Evolutionary conservation across 2,797 vertebrate species (phyloP).

Genomic region (Leontocebus nigricollis): DNA sequence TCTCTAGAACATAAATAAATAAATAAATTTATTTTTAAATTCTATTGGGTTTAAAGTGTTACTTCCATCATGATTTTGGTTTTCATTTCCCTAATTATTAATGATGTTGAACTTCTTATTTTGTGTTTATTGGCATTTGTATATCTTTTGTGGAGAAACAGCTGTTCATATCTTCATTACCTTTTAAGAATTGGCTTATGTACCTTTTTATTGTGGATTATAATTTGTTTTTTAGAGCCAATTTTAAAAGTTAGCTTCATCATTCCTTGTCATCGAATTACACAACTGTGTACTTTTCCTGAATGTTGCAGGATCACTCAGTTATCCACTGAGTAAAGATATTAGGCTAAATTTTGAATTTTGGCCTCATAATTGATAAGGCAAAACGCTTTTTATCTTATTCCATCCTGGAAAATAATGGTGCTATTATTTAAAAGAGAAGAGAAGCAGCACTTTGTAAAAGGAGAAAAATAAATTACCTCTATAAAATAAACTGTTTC

Average conservation of each 20-base stretch:
- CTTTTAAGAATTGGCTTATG: not conserved
- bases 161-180: not conserved
- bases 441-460: not conserved
- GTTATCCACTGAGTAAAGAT: not conserved
- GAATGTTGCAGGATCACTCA: not conserved
- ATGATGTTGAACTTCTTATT: not conserved
- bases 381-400: conserved; percentile 7
- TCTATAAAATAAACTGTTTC: conserved; percentile 45
- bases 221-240: conserved; percentile 27
- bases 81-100: conserved; percentile 16
- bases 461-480: not conserved
- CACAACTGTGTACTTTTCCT: not conserved
- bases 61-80: conserved; percentile 7
- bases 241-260: conserved; percentile 34
- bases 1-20: not conserved
- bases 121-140: not conserved
- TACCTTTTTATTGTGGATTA: not conserved
- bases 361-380: not conserved
- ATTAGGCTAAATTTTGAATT: not conserved
- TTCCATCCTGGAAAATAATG: conserved; percentile 17
- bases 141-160: not conserved
- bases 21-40: not conserved
- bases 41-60: not conserved
- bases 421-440: not conserved
- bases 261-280: not conserved